Percentiles rank a stretch among this genome's conserved stretches.
Conservation (phyloP, 2,113 vertebrate genomes). For the Heterotilapia buettikoferi region DNA sequence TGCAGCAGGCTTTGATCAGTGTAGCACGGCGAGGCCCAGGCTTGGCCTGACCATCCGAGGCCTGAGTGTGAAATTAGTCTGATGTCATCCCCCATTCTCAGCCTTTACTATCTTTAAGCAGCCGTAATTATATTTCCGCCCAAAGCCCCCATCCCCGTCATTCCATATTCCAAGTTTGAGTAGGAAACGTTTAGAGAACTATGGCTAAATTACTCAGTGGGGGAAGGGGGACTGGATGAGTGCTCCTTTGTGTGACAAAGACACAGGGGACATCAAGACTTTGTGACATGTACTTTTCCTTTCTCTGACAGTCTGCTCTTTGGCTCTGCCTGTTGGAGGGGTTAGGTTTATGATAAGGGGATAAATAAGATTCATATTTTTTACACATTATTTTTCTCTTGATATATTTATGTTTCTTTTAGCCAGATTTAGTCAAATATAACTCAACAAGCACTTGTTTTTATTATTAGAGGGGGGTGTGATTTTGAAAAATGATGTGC, state of each 20-base stretch:
- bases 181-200: constrained; percentile 87
- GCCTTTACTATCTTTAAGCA: constrained; percentile 88
- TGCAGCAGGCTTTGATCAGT: constrained; percentile 95
- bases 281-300: constrained; percentile 86
- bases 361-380: background rate
- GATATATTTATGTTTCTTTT: background rate
- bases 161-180: constrained; percentile 96
- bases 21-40: constrained; percentile 84
- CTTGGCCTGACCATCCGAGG: constrained; percentile 86
- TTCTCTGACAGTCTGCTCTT: constrained; percentile 84
- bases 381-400: background rate
- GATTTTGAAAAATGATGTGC: background rate
- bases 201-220: constrained; percentile 80
- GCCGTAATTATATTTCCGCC: constrained; percentile 98
- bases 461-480: background rate
- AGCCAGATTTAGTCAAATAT: background rate
- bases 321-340: constrained; percentile 73
- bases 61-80: constrained; percentile 98
- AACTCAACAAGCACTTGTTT: background rate
- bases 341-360: constrained; percentile 54
- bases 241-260: constrained; percentile 56
- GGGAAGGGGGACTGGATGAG: constrained; percentile 68
- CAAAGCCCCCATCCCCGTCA: constrained; percentile 88
- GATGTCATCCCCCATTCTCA: constrained; percentile 96
- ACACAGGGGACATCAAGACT: constrained; percentile 61